phyloP scores from a whole-genome alignment of 1,140 invertebrate genomes.

The Globodera ellingtonae region DNA sequence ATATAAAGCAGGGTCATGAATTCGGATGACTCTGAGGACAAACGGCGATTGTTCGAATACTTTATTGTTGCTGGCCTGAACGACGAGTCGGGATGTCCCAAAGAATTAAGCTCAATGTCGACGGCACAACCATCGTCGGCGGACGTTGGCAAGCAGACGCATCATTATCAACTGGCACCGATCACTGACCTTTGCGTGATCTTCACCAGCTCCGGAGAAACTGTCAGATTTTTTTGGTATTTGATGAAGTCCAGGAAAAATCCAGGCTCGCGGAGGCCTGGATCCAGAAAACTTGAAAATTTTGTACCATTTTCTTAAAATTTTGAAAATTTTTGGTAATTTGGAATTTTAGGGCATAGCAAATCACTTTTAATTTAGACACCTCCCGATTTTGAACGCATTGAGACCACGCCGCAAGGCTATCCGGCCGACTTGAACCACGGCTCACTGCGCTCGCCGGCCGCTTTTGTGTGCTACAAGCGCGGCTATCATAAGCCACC shows the following conservation, averaged over 20 bases:
- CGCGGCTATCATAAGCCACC: constrained; percentile 91
- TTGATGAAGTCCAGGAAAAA: neutral
- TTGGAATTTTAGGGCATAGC: neutral
- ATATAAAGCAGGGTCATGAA: neutral
- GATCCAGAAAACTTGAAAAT: too few relatives aligned
- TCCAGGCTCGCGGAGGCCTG: too few relatives aligned
- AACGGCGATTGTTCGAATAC: constrained; percentile 73
- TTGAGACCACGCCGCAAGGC: constrained; percentile 81
- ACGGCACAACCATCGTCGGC: constrained; percentile 1
- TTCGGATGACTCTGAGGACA: neutral
- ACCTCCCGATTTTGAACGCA: constrained; percentile 78
- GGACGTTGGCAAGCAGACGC: neutral
- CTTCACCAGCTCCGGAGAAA: constrained; percentile 84
- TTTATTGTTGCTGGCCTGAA: constrained; percentile 95
- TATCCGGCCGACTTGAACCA: constrained; percentile 91
- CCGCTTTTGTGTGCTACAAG: constrained; percentile 85
- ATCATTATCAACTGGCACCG: constrained; percentile 73
- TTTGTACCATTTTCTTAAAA: too few relatives aligned
- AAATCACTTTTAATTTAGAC: constrained; percentile 40
- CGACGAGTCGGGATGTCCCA: constrained; percentile 67
- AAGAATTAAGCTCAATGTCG: constrained; percentile 69
- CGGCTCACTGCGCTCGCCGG: constrained; percentile 86
- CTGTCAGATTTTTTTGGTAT: constrained; percentile 64
- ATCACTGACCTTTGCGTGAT: constrained; percentile 92
- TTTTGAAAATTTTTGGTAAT: neutral